Conservation (phyloP, 2,113 vertebrate species). For the Rhegmatorhina hoffmannsi region DNA sequence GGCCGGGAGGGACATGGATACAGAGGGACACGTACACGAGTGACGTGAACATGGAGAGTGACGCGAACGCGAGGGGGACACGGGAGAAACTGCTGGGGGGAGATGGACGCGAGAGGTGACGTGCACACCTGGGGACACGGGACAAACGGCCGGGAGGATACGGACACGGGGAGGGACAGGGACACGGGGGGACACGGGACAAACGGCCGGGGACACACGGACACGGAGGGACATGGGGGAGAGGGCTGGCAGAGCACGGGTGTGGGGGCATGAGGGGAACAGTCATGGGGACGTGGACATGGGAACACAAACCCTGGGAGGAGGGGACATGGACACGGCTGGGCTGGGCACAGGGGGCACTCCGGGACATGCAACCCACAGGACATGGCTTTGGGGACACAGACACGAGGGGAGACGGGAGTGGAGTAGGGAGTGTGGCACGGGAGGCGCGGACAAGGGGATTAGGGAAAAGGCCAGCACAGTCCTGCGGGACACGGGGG, state of each 20-base stretch:
- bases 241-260: background rate
- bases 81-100: background rate
- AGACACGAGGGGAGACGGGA: background rate
- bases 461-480: background rate
- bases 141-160: background rate
- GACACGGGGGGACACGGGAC: background rate
- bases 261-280: background rate
- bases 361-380: fast-evolving
- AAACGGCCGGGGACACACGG: no score
- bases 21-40: background rate
- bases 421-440: background rate
- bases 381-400: no score
- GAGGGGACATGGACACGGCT: background rate
- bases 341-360: background rate
- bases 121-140: background rate
- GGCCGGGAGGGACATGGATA: background rate
- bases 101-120: background rate
- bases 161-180: background rate
- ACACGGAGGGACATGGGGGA: no score
- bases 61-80: no score
- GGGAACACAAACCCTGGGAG: background rate
- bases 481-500: no score
- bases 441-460: background rate
- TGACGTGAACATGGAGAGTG: background rate
- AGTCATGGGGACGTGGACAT: no score